A percentile compares a stretch with the other conserved stretches of the same genome.
These are phyloP conservation scores for Falcunculus frontatus DNA, from an alignment of 2,113 vertebrate species.

Conservation along the genomic window DNA sequence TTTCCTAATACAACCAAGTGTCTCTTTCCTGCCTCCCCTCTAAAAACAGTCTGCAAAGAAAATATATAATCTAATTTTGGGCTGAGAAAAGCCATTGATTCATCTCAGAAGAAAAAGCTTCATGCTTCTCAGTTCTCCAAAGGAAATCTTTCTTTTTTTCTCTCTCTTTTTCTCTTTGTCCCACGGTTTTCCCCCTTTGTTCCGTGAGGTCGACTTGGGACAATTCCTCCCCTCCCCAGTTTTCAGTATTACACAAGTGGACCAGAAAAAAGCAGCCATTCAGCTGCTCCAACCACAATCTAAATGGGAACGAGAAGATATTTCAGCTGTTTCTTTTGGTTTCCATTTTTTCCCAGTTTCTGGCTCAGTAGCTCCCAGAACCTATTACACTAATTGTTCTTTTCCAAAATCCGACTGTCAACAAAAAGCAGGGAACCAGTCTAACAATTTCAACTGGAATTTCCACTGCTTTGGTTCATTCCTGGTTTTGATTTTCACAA, in stretches of 20 bases:
- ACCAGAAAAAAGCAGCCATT: constrained; percentile 56
- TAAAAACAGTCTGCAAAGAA: constrained; percentile 14
- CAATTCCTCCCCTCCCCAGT: constrained; percentile 15
- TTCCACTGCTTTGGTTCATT: background rate
- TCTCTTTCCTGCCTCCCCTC: background rate
- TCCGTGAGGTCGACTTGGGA: constrained; percentile 29
- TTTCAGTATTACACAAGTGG: constrained; percentile 47
- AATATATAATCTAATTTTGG: constrained; percentile 2
- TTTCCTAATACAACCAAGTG: background rate
- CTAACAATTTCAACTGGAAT: background rate
- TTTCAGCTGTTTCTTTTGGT: constrained; percentile 44
- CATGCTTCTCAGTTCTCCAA: background rate
- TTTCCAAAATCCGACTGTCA: constrained; percentile 19
- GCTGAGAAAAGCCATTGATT: background rate
- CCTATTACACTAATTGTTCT: constrained; percentile 42
- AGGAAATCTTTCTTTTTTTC: background rate
- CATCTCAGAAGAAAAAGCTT: background rate
- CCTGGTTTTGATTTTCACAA: constrained; percentile 21
- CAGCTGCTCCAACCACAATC: constrained; percentile 29
- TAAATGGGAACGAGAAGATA: constrained; percentile 45
- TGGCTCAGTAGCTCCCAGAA: constrained; percentile 52
- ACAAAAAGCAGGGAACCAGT: constrained; percentile 33
- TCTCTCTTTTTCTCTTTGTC: background rate
- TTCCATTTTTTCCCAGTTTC: constrained; percentile 50
- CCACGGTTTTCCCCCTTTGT: background rate